Percentiles rank a stretch among this genome's conserved stretches.
Conservation (phyloP, 2,113 vertebrate species). For the Petromus typicus region DNA sequence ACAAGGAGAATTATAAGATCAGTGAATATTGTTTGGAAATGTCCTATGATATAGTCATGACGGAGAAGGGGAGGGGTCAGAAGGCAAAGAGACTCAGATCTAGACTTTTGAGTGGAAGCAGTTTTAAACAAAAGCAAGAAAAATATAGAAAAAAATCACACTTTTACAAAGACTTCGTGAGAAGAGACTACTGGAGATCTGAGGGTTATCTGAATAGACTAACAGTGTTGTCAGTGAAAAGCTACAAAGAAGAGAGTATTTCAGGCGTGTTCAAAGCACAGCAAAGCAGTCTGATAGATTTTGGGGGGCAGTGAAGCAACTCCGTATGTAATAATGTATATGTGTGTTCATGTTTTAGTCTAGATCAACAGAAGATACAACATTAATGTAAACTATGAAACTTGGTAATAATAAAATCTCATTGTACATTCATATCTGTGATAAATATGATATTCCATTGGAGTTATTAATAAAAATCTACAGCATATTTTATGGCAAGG, state of each 20-base stretch:
- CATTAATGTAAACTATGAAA: not conserved
- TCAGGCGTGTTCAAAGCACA: not conserved
- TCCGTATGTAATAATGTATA: not conserved
- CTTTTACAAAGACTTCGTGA: not conserved
- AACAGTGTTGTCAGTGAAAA: not conserved
- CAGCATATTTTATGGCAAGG: not conserved
- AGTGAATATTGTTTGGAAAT: not conserved
- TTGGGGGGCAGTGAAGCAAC: not conserved
- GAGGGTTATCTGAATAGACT: not conserved
- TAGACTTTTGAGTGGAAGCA: not conserved
- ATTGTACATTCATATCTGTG: not conserved
- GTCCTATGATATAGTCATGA: not conserved
- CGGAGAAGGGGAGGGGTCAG: not conserved
- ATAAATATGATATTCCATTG: not conserved
- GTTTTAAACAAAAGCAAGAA: not conserved
- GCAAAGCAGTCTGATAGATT: not conserved
- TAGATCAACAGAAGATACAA: not conserved
- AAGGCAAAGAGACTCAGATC: not conserved
- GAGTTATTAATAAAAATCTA: not conserved
- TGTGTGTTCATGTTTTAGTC: not conserved
- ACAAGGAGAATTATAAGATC: not conserved
- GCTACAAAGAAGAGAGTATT: not conserved
- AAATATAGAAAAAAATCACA: not conserved
- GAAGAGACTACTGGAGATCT: not conserved
- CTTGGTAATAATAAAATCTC: not conserved